These are phyloP conservation scores for Ancistrus triradiatus DNA, from an alignment of 2,113 vertebrate species.

Conservation along the genomic window DNA sequence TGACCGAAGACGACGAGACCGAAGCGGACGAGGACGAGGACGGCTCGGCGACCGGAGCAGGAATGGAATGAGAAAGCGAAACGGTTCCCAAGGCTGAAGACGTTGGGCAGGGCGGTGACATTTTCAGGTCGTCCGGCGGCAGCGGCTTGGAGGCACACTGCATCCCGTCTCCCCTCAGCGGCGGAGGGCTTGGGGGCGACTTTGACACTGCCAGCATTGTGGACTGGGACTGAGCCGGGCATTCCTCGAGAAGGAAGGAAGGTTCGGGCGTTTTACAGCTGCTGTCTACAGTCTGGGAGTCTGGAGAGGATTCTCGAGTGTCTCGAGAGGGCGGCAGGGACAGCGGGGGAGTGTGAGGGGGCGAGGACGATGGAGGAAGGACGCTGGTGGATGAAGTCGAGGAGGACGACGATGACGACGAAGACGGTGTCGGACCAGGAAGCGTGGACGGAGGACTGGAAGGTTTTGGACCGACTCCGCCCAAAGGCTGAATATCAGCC, in stretches of 20 bases:
- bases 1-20: conserved; percentile 60
- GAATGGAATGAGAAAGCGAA: conserved; percentile 54
- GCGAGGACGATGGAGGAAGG: conserved; percentile 66
- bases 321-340: conserved; percentile 57
- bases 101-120: conserved; percentile 65
- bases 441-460: conserved; percentile 60
- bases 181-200: conserved; percentile 55
- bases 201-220: conserved; percentile 44
- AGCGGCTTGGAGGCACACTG: conserved; percentile 53
- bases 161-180: conserved; percentile 39
- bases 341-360: conserved; percentile 65
- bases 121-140: conserved; percentile 59
- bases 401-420: conserved; percentile 68
- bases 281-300: conserved; percentile 90
- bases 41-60: conserved; percentile 59
- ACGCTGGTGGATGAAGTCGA: conserved; percentile 62
- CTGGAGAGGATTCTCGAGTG: conserved; percentile 76
- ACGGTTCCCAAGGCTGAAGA: conserved; percentile 48
- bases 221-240: conserved; percentile 53
- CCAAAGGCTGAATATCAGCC: conserved; percentile 49
- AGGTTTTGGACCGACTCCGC: conserved; percentile 51
- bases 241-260: conserved; percentile 74
- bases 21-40: conserved; percentile 63
- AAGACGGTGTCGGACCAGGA: conserved; percentile 62
- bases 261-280: conserved; percentile 87